Base-by-base conservation (phyloP, 2,113 vertebrate species). In the Sisor rabdophorus region DNA sequence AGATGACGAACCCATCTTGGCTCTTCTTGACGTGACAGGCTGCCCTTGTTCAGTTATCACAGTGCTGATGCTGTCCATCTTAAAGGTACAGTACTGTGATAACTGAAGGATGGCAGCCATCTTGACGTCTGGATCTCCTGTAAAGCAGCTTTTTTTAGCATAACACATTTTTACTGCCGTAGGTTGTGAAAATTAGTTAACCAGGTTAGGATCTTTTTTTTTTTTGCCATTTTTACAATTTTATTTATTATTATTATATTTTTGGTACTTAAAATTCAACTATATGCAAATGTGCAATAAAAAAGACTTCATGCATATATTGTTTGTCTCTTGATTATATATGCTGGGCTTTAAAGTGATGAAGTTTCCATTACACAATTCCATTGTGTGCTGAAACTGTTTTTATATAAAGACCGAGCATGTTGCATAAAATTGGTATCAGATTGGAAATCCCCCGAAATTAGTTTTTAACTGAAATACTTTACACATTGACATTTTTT, bases 11-110 rank as follows among this genome's bases (percentile, higher is more conserved):
- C 30, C 13, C n/a, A 11, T 19, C 72, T 59, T 54, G 71, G 26
- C 53, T 61, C 85, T 75, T 52, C 90, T 86, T 87, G 91, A 92
- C 80, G 80, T 93, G 92, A 92, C 95, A 92, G 96, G 96, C 96
- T 96, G 94, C 96, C 95, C 96, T 98, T 94, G 95, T 96, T 98
- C 97, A 98, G 97, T 99, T 99, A 98, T 99, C 96, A 98, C 93
- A 95, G 97, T 99, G 96, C 96, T 99, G 97, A 96, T 99, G 96
- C 97, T 99, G 97, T 98, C 94, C 93, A 89, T 93, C 94, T 94
- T 94, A 93, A 98, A 99, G 95, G 96, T 98, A 99, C 97, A 99
- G 97, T 99, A 99, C 97, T 99, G 97, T 98, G 97, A 99, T 99
- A 99, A 99, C 97, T 99, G 97, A 99, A 99, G 95, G 96, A 98